These are phyloP conservation scores for Apaloderma vittatum DNA, from an alignment of 2,113 vertebrate species.

Conservation along the genomic window DNA sequence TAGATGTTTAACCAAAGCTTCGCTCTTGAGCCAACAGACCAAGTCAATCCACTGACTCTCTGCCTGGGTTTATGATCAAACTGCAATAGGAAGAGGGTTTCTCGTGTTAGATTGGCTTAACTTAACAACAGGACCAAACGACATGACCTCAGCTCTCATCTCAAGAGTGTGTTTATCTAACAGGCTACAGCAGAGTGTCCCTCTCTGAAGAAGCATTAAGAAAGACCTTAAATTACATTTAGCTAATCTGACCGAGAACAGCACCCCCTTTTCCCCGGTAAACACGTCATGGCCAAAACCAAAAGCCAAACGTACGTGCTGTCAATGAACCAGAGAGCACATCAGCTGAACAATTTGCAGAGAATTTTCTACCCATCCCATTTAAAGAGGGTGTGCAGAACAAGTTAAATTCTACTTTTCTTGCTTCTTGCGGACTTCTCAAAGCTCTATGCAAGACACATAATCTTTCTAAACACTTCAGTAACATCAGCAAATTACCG, in stretches of 20 bases:
- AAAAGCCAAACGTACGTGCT: not conserved
- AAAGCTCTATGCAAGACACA: not conserved
- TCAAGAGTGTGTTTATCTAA: not conserved
- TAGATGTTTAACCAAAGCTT: not conserved
- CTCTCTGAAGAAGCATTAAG: not conserved
- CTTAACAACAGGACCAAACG: not conserved
- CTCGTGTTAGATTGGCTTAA: not conserved
- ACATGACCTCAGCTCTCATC: not conserved
- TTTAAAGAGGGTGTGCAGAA: not conserved
- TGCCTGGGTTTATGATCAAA: not conserved
- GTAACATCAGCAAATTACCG: slow-evolving; percentile 22
- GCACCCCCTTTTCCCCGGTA: not conserved
- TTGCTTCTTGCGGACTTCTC: not conserved
- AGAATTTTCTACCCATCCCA: not conserved
- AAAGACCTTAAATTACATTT: not conserved
- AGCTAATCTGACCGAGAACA: not conserved
- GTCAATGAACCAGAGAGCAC: not conserved
- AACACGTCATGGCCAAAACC: not conserved
- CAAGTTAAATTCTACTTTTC: not conserved
- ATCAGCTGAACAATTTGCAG: not conserved
- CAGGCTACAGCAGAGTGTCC: not conserved
- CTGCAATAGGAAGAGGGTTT: not conserved
- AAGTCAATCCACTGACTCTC: not conserved
- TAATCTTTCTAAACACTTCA: not conserved
- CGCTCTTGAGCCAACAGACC: not conserved